These are phyloP conservation scores for Drosophila stalkeri DNA, from an alignment of 2,888 invertebrate species.

Conservation along the genomic window DNA sequence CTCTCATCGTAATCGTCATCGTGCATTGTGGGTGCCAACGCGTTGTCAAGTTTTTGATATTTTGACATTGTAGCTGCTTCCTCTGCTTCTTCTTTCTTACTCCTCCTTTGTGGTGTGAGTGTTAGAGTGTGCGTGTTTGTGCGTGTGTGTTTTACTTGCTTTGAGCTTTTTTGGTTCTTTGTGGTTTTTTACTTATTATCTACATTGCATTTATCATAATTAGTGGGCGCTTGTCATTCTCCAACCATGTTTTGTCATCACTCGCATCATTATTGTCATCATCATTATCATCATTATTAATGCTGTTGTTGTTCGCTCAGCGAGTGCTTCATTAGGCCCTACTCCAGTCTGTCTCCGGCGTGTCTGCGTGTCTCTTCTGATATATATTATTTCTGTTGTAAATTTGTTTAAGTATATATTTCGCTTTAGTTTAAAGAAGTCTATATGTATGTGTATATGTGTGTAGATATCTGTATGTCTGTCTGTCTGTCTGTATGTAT, in stretches of 20 bases:
- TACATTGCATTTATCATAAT: constrained; percentile 68
- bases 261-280: constrained; percentile 24
- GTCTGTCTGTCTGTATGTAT: neutral
- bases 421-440: neutral
- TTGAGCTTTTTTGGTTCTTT: constrained; percentile 35
- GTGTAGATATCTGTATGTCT: neutral
- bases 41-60: constrained; percentile 74
- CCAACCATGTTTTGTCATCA: constrained; percentile 37
- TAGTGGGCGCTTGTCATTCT: constrained; percentile 42
- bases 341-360: constrained; percentile 6
- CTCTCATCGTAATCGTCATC: constrained; percentile 68
- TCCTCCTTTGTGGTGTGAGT: neutral
- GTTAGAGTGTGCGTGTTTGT: constrained; percentile 13
- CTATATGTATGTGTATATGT: neutral
- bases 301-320: constrained; percentile 1
- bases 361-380: constrained; percentile 3
- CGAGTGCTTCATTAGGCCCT: constrained; percentile 11
- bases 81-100: constrained; percentile 4
- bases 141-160: constrained; percentile 16
- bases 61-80: constrained; percentile 69
- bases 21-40: constrained; percentile 45
- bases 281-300: constrained; percentile 4
- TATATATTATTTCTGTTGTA: constrained; percentile 5
- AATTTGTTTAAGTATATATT: constrained; percentile 17
- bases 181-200: constrained; percentile 32